These are phyloP conservation scores for Mechanitis mazaeus DNA, from an alignment of 2,888 invertebrate species.

Conservation along the genomic window DNA sequence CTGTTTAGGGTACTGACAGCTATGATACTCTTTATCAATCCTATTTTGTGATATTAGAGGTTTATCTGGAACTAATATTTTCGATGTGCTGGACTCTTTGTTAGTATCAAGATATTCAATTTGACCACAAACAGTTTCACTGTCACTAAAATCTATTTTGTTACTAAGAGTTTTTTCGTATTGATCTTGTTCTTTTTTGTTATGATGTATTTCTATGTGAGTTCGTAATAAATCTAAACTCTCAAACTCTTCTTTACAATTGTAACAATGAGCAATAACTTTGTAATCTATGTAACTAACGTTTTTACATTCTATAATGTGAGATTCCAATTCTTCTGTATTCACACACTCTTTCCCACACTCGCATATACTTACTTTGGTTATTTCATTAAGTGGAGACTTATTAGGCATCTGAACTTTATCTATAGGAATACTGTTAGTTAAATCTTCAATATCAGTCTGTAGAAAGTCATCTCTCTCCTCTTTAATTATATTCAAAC, in stretches of 20 bases:
- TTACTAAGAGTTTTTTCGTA: slow-evolving; percentile 20
- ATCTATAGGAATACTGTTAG: slow-evolving; percentile 10
- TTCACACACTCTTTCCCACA: slow-evolving; percentile 13
- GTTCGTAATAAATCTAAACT: slow-evolving; percentile 7
- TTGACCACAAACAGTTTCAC: no score
- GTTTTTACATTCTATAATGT: slow-evolving; percentile 17
- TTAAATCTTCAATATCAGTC: slow-evolving; percentile 17
- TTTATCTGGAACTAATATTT: background rate
- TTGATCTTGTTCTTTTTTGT: slow-evolving; percentile 11
- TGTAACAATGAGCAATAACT: slow-evolving; percentile 14
- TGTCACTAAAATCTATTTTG: slow-evolving; percentile 12
- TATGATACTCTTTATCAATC: background rate
- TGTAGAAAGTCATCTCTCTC: slow-evolving; percentile 23
- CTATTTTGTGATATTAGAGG: background rate
- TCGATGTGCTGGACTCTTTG: background rate
- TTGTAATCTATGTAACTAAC: slow-evolving; percentile 10
- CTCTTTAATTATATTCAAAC: slow-evolving; percentile 20
- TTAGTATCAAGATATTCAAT: background rate
- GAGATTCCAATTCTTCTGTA: slow-evolving; percentile 12
- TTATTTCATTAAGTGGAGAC: background rate
- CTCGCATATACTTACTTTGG: slow-evolving; percentile 8
- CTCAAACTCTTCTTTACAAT: slow-evolving; percentile 9
- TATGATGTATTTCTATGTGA: slow-evolving; percentile 19
- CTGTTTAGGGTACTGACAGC: background rate
- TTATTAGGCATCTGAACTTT: slow-evolving; percentile 4